phyloP scores from a whole-genome alignment of 2,797 vertebrate genomes.

The Macropodus opercularis region DNA sequence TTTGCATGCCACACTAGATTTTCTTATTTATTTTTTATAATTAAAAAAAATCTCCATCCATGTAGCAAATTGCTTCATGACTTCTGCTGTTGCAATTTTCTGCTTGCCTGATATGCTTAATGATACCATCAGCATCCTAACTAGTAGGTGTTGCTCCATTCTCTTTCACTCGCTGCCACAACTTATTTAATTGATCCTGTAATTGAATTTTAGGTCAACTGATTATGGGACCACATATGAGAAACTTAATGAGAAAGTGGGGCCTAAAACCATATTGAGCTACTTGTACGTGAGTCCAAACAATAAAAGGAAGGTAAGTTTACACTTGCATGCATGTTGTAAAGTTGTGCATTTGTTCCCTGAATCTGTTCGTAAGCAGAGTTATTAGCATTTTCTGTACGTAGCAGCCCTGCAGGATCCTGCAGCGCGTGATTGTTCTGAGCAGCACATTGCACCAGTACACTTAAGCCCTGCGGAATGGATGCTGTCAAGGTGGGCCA shows the following conservation, averaged over 20 bases:
- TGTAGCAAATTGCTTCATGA: constrained; percentile 73
- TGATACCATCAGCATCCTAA: constrained; percentile 71
- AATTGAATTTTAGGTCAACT: constrained; percentile 89
- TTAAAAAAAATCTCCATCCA: constrained; percentile 68
- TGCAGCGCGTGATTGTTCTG: constrained; percentile 18
- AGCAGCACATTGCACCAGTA: constrained; percentile 34
- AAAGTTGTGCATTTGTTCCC: constrained; percentile 10
- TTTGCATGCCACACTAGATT: constrained; percentile 36
- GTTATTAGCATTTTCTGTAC: constrained; percentile 34
- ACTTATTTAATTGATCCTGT: constrained; percentile 53
- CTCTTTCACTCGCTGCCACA: constrained; percentile 37
- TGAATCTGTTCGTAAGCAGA: constrained; percentile 16
- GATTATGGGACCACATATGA: constrained; percentile 95
- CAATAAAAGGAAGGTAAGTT: constrained; percentile 93
- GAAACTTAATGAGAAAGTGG: constrained; percentile 94
- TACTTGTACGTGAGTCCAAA: constrained; percentile 96
- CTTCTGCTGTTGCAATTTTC: constrained; percentile 75
- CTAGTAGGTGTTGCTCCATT: constrained; percentile 48
- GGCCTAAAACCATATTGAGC: constrained; percentile 91
- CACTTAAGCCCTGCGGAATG: constrained; percentile 59
- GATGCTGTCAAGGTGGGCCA: constrained; percentile 65
- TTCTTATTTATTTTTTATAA: constrained; percentile 65
- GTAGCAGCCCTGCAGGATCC: constrained; percentile 32
- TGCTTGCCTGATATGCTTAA: constrained; percentile 73
- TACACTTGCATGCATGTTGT: constrained; percentile 3